Base-by-base conservation (phyloP, 2,113 vertebrate genomes). In the Pandion haliaetus region DNA sequence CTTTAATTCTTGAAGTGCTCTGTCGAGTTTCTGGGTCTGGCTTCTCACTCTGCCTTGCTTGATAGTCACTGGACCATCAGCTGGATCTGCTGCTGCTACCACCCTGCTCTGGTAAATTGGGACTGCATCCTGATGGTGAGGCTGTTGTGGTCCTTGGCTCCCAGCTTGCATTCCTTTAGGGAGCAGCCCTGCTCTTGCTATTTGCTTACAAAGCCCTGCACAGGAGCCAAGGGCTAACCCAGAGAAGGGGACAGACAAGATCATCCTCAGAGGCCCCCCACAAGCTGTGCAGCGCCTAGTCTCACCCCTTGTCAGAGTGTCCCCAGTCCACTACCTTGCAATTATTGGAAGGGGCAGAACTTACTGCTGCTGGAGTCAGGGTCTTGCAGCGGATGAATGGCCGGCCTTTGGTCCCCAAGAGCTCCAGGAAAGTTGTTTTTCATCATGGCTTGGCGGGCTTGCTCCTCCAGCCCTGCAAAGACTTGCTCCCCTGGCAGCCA, bases 361-460 rank as follows among this genome's bases (percentile, higher is more conserved):
- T 98, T 97, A 98, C 98, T 98, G 97, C 98, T 98, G 97, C 98
- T 98, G 97, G 98, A 98, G 97, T 98, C 97, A 7, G 97, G 98
- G 84, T 98, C 98, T 97, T 95, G 97, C 85, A 98, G 97, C 1
- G 96, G 97, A 65, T 50, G 96, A 88, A 97, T 90, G 69, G 96
- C 54, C 96, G 98, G 94, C 67, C 96, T 96, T 96, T 98, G 97
- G 95, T 97, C 97, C 86, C 93, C 98, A 77, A 98, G 96, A 74
- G 97, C 96, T 98, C 96, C 98, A 95, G 97, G 92, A 89, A 98
- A 98, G 93, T 90, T 98, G 82, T 93, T 98, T 95, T 98, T 98
- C 98, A 98, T 98, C 98, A 98, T 98, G 95, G 98, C 98, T 98
- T 98, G 98, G 82, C 98, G 98, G 91, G 98, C 98, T 96, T 98